phyloP scores from a whole-genome alignment of 1,140 invertebrate species.

The Caenorhabditis elegans region WBcel235 BX284604.4:8463501-8464000 shows the following conservation, averaged over 20 bases:
- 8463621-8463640: constrained; percentile 33
- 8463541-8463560: too few relatives aligned
- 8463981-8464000: too few relatives aligned
- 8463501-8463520: too few relatives aligned
- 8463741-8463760: not conserved
- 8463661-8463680: not conserved
- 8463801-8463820: not conserved
- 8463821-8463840: not conserved
- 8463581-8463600: constrained; percentile 31
- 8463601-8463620: constrained; percentile 31
- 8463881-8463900: not conserved
- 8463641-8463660: constrained; percentile 35
- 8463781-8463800: not conserved
- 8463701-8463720: too few relatives aligned
- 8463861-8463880: too few relatives aligned
- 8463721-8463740: not conserved
- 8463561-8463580: constrained; percentile 46
- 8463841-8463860: too few relatives aligned
- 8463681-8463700: not conserved
- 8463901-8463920: too few relatives aligned
- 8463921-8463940: too few relatives aligned
- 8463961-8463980: too few relatives aligned
- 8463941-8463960: too few relatives aligned
- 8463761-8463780: not conserved
- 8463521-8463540: too few relatives aligned